Evolutionary conservation across 2,888 invertebrate genomes (phyloP), one percentile per base, ranked within the genome.

Genomic region (Scotopteryx bipunctaria): DNA sequence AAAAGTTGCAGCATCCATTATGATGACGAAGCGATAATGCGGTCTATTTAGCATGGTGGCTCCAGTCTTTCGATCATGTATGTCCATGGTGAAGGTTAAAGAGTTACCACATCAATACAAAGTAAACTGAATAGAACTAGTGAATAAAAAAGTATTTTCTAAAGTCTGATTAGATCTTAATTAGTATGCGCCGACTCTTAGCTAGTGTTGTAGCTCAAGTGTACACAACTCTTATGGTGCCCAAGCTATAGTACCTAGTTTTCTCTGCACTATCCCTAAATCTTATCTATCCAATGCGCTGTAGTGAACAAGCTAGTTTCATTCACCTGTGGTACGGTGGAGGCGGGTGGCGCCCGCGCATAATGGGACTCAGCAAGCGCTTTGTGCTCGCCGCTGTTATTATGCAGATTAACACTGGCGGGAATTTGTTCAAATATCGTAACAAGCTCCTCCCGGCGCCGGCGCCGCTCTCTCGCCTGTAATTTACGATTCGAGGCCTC

Each of bases 371-470:
- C 88, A 85, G 89, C 87, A 76, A 79, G 71, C 81, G 83, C 87
- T 88, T 88, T 88, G 87, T 86, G 76, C 73, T 80, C 75, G 81
- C 79, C 82, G 87, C 84, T 88, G 86, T 88, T 89, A 90, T 90
- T 90, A 90, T 90, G 90, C 90, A 90, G 90, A 90, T 90, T 88
- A 88, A 88, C 90, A 89, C 89, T 87, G 86, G 76, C 87, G 87
- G 89, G 90, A 89, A 89, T 89, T 88, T 88, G 90, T 90, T 87
- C 89, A 88, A 86, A 88, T 86, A 89, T 87, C 89, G 86, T 90
- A 89, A 90, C 90, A 84, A 89, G 90, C 79, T 81, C 81, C 86
- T 83, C 81, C 79, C 83, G 80, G 86, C 89, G 87, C 85, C 87
- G 86, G 86, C 87, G 84, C 84, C 85, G 84, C 59, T 56, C 53